phyloP scores from a whole-genome alignment of 1,140 invertebrate species.

The Wiebesia pumilae region DNA sequence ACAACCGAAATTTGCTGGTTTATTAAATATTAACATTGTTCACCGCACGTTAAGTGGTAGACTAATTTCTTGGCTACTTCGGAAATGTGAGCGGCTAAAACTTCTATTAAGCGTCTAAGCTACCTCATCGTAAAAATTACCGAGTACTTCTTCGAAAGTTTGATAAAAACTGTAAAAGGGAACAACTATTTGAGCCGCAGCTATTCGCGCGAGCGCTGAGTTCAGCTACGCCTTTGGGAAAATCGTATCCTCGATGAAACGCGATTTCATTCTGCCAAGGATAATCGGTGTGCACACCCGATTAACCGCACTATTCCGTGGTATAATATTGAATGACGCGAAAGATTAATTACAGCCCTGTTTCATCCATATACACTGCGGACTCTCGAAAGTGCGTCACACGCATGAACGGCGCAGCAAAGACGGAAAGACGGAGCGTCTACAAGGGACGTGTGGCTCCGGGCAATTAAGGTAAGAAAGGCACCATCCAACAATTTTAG shows the following conservation, averaged over 20 bases:
- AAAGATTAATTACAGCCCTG: slow-evolving; percentile 19
- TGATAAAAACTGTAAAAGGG: background rate
- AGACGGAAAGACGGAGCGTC: background rate
- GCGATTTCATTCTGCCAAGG: background rate
- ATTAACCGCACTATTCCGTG: background rate
- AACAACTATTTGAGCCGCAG: background rate
- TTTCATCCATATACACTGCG: background rate
- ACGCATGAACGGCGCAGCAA: background rate
- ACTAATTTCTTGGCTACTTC: too few species aligned
- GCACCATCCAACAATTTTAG: slow-evolving; percentile 21
- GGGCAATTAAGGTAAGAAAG: slow-evolving; percentile 38
- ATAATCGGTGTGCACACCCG: background rate
- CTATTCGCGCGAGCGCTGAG: background rate
- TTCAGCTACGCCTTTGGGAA: background rate
- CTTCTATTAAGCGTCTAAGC: too few species aligned
- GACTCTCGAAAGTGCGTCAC: background rate
- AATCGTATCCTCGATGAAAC: background rate
- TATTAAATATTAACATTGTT: too few species aligned
- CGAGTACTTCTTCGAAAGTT: background rate
- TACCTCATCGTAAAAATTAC: too few species aligned
- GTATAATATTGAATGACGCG: slow-evolving; percentile 7
- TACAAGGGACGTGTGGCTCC: background rate
- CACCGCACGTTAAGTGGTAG: too few species aligned
- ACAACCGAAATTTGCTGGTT: too few species aligned
- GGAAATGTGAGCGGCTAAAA: too few species aligned